Evolutionary conservation across 2,113 vertebrate genomes (phyloP).

Genomic region (Danionella cerebrum): DNA sequence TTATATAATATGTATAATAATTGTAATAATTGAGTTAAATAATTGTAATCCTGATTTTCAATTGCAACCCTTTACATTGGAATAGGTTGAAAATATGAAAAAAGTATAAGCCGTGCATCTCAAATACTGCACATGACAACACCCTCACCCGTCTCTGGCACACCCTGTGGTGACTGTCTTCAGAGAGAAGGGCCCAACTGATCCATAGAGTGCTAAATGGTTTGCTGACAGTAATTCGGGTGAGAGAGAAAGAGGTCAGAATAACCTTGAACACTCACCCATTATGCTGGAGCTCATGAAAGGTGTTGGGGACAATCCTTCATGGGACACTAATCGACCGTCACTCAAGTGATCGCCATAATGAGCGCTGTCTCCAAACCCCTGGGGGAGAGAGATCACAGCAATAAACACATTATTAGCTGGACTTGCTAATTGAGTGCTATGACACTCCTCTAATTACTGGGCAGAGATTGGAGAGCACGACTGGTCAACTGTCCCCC

Average conservation of each 20-base stretch:
- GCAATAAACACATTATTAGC: conserved; percentile 83
- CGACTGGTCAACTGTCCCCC: conserved; percentile 60
- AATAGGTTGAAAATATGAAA: too few relatives aligned
- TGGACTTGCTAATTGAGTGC: conserved; percentile 73
- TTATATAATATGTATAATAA: too few relatives aligned
- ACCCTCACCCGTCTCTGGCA: background rate
- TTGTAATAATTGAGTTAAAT: too few relatives aligned
- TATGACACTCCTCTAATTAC: conserved; percentile 75
- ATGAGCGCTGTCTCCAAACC: conserved; percentile 96
- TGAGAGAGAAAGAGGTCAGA: conserved; percentile 45
- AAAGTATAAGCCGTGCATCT: too few relatives aligned
- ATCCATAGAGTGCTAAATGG: conserved; percentile 5
- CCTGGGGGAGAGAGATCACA: conserved; percentile 82
- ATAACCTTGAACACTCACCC: conserved; percentile 86
- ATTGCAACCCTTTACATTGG: too few relatives aligned
- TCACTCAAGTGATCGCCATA: conserved; percentile 96
- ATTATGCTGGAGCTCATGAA: conserved; percentile 97
- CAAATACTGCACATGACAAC: background rate
- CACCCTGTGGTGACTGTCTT: conserved; percentile 4
- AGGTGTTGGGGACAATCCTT: conserved; percentile 98
- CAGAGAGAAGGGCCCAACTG: background rate
- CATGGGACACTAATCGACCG: conserved; percentile 95
- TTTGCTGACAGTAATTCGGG: background rate
- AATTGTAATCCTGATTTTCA: too few relatives aligned
- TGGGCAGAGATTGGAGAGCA: conserved; percentile 50